These are phyloP conservation scores for Globodera rostochiensis DNA, from an alignment of 1,140 invertebrate genomes.

Conservation along the genomic window DNA sequence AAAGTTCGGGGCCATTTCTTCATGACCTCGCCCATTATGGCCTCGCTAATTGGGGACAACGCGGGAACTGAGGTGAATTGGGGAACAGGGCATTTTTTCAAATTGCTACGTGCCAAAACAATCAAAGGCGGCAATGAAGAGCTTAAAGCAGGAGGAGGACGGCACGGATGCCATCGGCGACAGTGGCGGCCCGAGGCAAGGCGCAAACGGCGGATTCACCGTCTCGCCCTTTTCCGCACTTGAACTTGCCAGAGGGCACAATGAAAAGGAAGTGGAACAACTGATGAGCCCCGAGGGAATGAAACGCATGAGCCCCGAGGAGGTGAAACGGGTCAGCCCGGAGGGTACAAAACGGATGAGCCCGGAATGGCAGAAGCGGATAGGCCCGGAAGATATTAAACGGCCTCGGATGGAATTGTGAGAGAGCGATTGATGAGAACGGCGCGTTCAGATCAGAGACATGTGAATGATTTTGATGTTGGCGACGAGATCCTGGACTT, in stretches of 20 bases:
- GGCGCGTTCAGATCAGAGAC: no score
- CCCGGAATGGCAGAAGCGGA: neutral
- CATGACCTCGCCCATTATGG: neutral
- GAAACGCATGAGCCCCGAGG: neutral
- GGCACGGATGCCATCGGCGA: neutral
- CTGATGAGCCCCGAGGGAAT: neutral
- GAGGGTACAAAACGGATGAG: neutral
- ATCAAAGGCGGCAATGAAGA: neutral
- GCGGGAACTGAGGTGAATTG: neutral
- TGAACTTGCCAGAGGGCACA: neutral
- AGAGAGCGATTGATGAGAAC: neutral
- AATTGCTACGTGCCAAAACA: neutral
- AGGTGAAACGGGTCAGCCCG: neutral
- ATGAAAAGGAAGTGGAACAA: neutral
- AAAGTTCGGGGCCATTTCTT: slow-evolving; percentile 8
- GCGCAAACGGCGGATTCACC: neutral
- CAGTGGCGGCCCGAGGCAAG: neutral
- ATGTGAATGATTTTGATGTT: no score
- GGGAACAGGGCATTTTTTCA: neutral
- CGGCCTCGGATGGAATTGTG: neutral
- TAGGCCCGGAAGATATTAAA: neutral
- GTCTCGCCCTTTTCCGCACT: neutral
- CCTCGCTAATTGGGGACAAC: neutral
- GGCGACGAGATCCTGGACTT: no score
- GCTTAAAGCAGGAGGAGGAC: neutral